These are phyloP conservation scores for Geodia barretti DNA, from an alignment of 37 sponge, comb jelly and placozoan genomes.

Conservation along the genomic window DNA sequence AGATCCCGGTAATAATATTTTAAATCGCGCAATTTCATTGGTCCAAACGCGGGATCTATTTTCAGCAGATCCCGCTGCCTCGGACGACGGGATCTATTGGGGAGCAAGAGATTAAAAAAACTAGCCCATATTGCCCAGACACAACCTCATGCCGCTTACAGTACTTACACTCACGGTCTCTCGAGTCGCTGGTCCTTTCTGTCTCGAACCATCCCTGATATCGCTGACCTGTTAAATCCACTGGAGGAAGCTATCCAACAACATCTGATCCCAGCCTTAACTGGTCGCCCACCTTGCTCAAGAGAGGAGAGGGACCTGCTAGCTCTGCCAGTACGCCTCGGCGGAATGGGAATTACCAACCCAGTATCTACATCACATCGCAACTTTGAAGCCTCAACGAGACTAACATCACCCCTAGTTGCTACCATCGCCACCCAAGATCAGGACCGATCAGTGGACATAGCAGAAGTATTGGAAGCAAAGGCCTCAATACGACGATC, in stretches of 20 bases:
- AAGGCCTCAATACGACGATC: neutral
- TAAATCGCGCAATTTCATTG: too few relatives aligned
- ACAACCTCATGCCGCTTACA: conserved; percentile 46
- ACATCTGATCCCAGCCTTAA: conserved; percentile 12
- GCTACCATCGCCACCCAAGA: conserved; percentile 16
- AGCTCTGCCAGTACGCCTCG: conserved; percentile 39
- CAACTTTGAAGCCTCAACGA: conserved; percentile 29
- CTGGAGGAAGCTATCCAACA: conserved; percentile 33
- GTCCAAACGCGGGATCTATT: too few relatives aligned
- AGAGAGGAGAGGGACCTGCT: conserved; percentile 28
- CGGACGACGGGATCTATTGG: too few relatives aligned
- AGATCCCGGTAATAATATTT: too few relatives aligned
- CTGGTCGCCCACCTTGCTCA: conserved; percentile 41
- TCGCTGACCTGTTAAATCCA: conserved; percentile 30
- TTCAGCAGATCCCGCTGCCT: too few relatives aligned
- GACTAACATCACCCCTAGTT: conserved; percentile 36
- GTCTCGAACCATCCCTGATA: conserved; percentile 23
- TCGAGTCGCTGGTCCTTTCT: conserved; percentile 25
- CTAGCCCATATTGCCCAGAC: conserved; percentile 40
- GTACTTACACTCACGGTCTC: conserved; percentile 26
- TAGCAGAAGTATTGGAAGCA: too few relatives aligned
- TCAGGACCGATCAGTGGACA: neutral
- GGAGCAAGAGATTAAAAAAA: conserved; percentile 14
- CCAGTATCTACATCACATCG: too few relatives aligned
- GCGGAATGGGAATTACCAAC: too few relatives aligned